Base-by-base conservation (phyloP, 2,888 invertebrate species). In the Drosophila melanosoma region DNA sequence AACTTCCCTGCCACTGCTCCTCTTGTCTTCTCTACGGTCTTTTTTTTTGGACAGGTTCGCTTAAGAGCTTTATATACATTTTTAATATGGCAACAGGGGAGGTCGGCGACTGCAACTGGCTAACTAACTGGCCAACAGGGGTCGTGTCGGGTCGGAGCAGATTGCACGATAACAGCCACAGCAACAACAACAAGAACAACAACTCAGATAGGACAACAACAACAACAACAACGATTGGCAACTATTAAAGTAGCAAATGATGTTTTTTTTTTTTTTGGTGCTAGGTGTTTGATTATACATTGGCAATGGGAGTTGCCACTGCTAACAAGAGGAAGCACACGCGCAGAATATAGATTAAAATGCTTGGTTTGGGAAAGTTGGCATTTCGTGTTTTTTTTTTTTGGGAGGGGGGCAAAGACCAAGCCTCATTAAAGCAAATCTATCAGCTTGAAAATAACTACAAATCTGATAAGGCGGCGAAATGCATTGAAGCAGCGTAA, bases 61-160 rank as follows among this genome's bases (percentile, higher is more conserved):
- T 77, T 88, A 84, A 79, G 80, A 90, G 89, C 87, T 90, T 90
- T 86, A 87, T 78, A 90, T 88, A 87, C 90, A 87, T 87, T 88
- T 90, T 87, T 87, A 87, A 88, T 87, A 78, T 83, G 74, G 76
- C 69, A 76, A 69, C 51, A 51, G 54, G 32, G 66, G 71, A 58
- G 51, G 17, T 52, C 72, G 60, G 45, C 42, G 17, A 65, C 56
- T 62, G 62, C 66, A 52, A 76, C 68, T 79, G 82, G 76, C 81
- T 72, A 81, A 81, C 82, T 74, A 83, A 74, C 83, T 83, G 81
- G 83, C 67, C 83, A 70, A 67, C 73, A 74, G 74, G 81, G 81
- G 83, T 80, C 82, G 81, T 65, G 60, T 67, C 56, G 67, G 83
- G 83, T 79, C 67, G 71, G 53, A 49, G 59, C 80, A 80, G 81